phyloP scores from a whole-genome alignment of 2,797 vertebrate species.

The Poecilia picta region DNA sequence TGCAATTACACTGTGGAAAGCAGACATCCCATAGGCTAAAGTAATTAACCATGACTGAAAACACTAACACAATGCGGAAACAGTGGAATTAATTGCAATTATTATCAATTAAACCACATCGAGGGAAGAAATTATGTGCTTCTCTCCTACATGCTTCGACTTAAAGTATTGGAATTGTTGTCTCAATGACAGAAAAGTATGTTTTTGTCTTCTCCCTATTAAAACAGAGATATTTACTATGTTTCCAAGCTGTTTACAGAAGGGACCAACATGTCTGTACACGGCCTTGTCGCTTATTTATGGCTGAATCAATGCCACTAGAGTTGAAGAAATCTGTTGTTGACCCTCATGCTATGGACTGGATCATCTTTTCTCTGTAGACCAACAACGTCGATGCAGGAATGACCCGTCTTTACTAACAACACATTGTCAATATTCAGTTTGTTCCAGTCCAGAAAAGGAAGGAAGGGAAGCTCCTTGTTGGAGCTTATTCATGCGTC shows the following conservation, averaged over 20 bases:
- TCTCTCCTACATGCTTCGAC: conserved; percentile 26
- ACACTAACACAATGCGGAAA: conserved; percentile 54
- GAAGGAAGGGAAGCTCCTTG: conserved; percentile 24
- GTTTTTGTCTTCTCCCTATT: not conserved
- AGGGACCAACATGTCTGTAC: conserved; percentile 55
- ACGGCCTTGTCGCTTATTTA: conserved; percentile 56
- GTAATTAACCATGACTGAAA: conserved; percentile 65
- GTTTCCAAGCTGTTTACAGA: not conserved
- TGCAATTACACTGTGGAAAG: conserved; percentile 64
- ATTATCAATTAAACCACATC: conserved; percentile 73
- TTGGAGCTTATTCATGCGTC: conserved; percentile 14
- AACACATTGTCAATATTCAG: conserved; percentile 57
- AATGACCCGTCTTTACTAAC: conserved; percentile 56
- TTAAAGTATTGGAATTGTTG: conserved; percentile 41
- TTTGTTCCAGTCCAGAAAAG: conserved; percentile 36
- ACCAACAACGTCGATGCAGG: conserved; percentile 49
- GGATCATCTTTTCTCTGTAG: conserved; percentile 35
- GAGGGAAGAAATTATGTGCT: conserved; percentile 28
- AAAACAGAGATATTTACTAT: not conserved
- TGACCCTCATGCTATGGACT: conserved; percentile 37
- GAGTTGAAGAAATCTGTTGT: conserved; percentile 55
- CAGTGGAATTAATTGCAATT: conserved; percentile 69
- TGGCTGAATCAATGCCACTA: conserved; percentile 67
- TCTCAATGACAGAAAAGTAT: conserved; percentile 12
- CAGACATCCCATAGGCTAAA: conserved; percentile 45